Evolutionary conservation across 2,797 vertebrate genomes (phyloP).

Genomic region (Lagocephalus sceleratus): DNA sequence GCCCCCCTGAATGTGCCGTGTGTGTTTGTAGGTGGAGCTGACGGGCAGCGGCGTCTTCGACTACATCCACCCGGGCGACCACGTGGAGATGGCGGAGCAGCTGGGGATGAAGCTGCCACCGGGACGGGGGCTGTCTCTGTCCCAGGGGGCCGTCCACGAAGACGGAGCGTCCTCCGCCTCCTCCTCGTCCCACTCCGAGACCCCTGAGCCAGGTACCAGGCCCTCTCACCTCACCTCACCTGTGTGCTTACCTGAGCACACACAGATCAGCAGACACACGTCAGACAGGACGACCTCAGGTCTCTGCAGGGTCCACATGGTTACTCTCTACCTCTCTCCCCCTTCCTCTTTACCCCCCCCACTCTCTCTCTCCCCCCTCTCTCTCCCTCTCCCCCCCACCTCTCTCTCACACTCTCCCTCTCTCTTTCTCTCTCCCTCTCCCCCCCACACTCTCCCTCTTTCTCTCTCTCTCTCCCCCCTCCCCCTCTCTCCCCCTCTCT

Average conservation of each 20-base stretch:
- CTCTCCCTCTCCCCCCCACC: slow-evolving; percentile 21
- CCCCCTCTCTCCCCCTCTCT: slow-evolving; percentile 12
- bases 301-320: not conserved
- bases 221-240: not conserved
- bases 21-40: slow-evolving; percentile 88
- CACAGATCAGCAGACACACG: too few relatives aligned
- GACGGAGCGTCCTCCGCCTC: slow-evolving; percentile 95
- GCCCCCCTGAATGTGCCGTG: too few relatives aligned
- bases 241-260: too few relatives aligned
- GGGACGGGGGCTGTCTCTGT: slow-evolving; percentile 87
- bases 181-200: slow-evolving; percentile 94
- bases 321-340: not conserved
- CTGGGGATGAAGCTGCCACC: slow-evolving; percentile 98
- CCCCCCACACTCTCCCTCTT: slow-evolving; percentile 7
- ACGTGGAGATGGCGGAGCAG: slow-evolving; percentile 98
- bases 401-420: slow-evolving; percentile 8
- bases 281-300: too few relatives aligned
- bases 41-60: slow-evolving; percentile 98
- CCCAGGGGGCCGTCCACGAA: slow-evolving; percentile 84
- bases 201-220: slow-evolving; percentile 89
- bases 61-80: slow-evolving; percentile 96
- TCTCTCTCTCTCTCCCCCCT: not conserved
- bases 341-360: slow-evolving; percentile 22
- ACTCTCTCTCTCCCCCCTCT: slow-evolving; percentile 34
- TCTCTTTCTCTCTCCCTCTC: slow-evolving; percentile 20